A percentile compares a stretch with the other conserved stretches of the same genome.
Conservation (phyloP, 2,888 invertebrate species). For the Vannuccia rotundouncinata region DNA sequence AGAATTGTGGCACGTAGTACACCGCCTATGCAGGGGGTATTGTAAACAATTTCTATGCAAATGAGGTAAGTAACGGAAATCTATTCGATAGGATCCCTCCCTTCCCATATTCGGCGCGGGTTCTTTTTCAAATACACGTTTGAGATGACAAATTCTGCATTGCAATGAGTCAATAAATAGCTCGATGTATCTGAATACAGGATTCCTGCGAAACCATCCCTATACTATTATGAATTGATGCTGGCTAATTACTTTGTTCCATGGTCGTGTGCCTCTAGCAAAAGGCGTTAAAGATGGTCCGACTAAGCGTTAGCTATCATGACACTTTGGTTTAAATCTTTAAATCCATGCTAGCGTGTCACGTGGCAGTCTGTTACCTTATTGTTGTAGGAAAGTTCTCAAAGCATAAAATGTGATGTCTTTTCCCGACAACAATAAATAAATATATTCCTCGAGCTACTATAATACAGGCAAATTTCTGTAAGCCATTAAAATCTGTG, state of each 20-base stretch:
- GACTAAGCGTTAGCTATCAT: neutral
- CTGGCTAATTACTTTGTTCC: neutral
- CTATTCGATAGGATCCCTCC: neutral
- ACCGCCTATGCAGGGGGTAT: neutral
- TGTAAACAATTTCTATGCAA: constrained; percentile 16
- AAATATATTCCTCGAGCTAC: no score
- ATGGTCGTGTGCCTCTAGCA: neutral
- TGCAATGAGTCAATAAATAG: neutral
- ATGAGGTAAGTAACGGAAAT: neutral
- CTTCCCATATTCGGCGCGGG: no score
- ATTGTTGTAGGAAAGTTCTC: no score
- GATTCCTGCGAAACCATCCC: neutral
- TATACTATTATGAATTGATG: neutral
- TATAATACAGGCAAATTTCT: no score
- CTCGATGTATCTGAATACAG: neutral
- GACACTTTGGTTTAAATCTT: neutral
- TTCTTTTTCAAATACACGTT: neutral
- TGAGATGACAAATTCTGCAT: neutral
- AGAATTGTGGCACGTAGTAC: neutral
- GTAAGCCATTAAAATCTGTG: no score
- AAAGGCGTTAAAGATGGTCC: neutral
- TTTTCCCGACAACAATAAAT: no score
- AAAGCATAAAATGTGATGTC: no score
- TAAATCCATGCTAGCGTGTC: constrained; percentile 6
- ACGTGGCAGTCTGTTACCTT: no score